phyloP scores from a whole-genome alignment of 2,113 vertebrate genomes.

The Pyrgilauda ruficollis region DNA sequence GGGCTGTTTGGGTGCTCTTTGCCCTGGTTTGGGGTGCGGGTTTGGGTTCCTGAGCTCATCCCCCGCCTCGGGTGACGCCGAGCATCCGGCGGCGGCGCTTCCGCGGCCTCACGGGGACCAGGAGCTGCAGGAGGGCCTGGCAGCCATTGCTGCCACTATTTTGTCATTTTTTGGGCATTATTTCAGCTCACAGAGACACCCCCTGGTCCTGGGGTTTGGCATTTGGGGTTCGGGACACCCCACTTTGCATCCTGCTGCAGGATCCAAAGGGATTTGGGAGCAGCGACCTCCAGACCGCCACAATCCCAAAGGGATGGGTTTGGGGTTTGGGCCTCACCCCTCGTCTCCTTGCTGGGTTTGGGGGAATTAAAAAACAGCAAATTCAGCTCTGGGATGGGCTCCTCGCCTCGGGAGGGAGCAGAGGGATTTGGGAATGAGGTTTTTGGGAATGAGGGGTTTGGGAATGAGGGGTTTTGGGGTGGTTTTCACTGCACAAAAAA shows the following conservation, averaged over 20 bases:
- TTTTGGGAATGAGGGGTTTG: no score
- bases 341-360: not conserved
- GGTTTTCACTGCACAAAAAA: not conserved
- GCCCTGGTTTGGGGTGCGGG: not conserved
- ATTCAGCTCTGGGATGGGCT: rapidly evolving
- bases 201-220: rapidly evolving
- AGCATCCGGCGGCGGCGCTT: not conserved
- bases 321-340: not conserved
- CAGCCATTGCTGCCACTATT: rapidly evolving
- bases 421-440: not conserved
- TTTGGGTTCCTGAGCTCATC: not conserved
- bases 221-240: not conserved
- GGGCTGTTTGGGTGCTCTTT: rapidly evolving
- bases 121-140: rapidly evolving
- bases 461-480: not conserved
- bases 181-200: not conserved
- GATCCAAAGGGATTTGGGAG: not conserved
- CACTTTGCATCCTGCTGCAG: rapidly evolving
- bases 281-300: rapidly evolving
- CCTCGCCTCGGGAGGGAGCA: not conserved
- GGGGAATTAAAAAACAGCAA: not conserved
- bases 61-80: rapidly evolving
- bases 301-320: rapidly evolving
- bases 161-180: not conserved
- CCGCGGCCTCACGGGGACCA: rapidly evolving